These are phyloP conservation scores for Macrophya alboannulata DNA, from an alignment of 2,888 invertebrate genomes.

Conservation along the genomic window DNA sequence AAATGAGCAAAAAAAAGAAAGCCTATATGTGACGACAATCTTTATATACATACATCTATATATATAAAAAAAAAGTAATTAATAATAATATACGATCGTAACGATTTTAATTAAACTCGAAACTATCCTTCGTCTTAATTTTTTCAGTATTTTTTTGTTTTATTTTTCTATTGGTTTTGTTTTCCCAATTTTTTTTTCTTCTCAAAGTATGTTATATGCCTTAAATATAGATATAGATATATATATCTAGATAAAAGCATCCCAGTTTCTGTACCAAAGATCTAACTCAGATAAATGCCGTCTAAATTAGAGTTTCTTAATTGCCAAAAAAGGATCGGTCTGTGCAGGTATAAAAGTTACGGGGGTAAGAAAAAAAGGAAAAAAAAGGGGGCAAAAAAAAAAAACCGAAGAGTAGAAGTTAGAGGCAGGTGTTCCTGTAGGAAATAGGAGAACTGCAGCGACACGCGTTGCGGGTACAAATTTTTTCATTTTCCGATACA, in stretches of 20 bases:
- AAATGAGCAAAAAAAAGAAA: too few species aligned
- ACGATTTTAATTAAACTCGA: too few species aligned
- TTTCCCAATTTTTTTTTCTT: too few species aligned
- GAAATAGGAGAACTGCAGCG: background rate
- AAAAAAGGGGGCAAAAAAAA: background rate
- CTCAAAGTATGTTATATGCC: too few species aligned
- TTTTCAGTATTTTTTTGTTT: too few species aligned
- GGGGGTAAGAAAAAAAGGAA: background rate
- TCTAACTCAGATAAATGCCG: slow-evolving; percentile 49
- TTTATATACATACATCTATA: too few species aligned
- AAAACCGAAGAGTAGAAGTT: background rate
- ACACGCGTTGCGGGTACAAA: background rate
- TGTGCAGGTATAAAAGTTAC: slow-evolving; percentile 20
- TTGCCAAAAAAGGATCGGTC: slow-evolving; percentile 43
- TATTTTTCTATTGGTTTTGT: too few species aligned
- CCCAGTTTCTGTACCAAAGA: slow-evolving; percentile 46
- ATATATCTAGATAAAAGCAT: background rate
- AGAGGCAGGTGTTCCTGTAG: slow-evolving; percentile 24
- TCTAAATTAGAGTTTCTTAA: slow-evolving; percentile 53
- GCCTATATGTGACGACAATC: too few species aligned
- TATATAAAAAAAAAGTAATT: too few species aligned
- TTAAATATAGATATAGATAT: too few species aligned
- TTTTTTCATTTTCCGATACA: background rate
- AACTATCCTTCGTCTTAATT: too few species aligned
- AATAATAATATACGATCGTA: too few species aligned